Base-by-base conservation (phyloP, 2,113 vertebrate species). In the Eulemur rufifrons region DNA sequence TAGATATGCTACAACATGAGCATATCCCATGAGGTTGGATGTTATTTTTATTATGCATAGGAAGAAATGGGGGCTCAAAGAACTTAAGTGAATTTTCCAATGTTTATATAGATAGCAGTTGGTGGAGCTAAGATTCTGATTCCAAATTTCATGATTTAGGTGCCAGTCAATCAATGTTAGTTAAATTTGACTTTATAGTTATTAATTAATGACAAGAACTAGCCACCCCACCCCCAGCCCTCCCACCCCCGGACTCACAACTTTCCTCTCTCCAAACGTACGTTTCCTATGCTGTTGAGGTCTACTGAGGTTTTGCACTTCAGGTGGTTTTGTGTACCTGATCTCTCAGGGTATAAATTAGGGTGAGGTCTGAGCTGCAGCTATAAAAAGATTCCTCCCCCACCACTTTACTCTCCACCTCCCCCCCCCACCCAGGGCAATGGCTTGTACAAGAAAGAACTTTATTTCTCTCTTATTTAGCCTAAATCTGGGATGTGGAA, bases 131-230 rank as follows among this genome's bases (percentile, higher is more conserved):
- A 83, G 50, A 63, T 81, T 82, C 45, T 84, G 54, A 54, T 96
- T 94, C 45, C 9, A 73, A 64, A 81, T 89, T 86, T 9, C 78
- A 32, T 85, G 85, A 27, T 76, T 77, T 88, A 54, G 27, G 63
- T 34, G 15, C 80, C 47, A 21, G 8, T 82, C 21, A 84, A 4
- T 82, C 23, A 64, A n/a, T 50, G 37, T 84, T 77, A 87, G 71
- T 92, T 95, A 89, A 73, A 80, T 89, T 52, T 76, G 50, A 91
- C n/a, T 85, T 88, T 56, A 14, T 81, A 89, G 29, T 14, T 86
- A 59, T 80, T 95, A 54, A 84, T 71, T 78, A 71, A 56, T 82
- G 47, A 25, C 39, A 82, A 84, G 63, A 80, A 78, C 6, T 39
- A 9, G 5, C 42, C 42, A 39, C 42, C 42, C 42, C 5, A 1